Conservation (phyloP, 2,888 invertebrate species). For the Liopterus haemorrhoidalis region DNA sequence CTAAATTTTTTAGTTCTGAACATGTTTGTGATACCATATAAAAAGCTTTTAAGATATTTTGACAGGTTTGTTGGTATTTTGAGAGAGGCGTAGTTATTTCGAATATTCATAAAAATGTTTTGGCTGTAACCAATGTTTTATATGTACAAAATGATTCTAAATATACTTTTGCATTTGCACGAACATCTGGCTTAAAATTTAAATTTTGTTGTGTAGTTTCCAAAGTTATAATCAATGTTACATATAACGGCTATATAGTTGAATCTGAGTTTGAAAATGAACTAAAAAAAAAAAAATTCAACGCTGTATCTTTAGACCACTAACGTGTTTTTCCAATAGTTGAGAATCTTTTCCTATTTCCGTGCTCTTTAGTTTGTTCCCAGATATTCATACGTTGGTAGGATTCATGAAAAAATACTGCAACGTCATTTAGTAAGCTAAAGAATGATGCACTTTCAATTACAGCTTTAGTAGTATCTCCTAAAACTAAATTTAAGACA, state of each 20-base stretch:
- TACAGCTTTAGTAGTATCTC: conserved; percentile 1
- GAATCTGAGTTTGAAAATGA: too few species aligned
- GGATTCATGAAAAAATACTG: conserved; percentile 11
- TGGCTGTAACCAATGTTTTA: conserved; percentile 2
- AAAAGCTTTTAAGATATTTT: conserved; percentile 6
- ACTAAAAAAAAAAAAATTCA: neutral
- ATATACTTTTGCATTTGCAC: conserved; percentile 7
- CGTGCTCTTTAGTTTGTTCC: conserved; percentile 1
- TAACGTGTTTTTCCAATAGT: conserved; percentile 1
- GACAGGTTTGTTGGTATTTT: conserved; percentile 7
- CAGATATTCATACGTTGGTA: conserved; percentile 11
- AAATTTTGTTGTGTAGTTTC: conserved; percentile 3
- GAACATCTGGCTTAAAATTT: conserved; percentile 8
- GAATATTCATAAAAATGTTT: conserved; percentile 7
- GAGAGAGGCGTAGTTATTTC: conserved; percentile 9
- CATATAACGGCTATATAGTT: too few species aligned
- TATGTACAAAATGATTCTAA: conserved; percentile 7
- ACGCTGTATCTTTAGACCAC: too few species aligned
- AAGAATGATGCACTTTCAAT: conserved; percentile 7
- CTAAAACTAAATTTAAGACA: too few species aligned
- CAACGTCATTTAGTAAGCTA: conserved; percentile 3
- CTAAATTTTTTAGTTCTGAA: neutral
- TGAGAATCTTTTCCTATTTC: neutral
- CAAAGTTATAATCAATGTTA: too few species aligned
- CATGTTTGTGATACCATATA: conserved; percentile 8